Evolutionary conservation across 2,797 vertebrate species (phyloP), one percentile per base, ranked within the genome.

Genomic region (Pangasius djambal): DNA sequence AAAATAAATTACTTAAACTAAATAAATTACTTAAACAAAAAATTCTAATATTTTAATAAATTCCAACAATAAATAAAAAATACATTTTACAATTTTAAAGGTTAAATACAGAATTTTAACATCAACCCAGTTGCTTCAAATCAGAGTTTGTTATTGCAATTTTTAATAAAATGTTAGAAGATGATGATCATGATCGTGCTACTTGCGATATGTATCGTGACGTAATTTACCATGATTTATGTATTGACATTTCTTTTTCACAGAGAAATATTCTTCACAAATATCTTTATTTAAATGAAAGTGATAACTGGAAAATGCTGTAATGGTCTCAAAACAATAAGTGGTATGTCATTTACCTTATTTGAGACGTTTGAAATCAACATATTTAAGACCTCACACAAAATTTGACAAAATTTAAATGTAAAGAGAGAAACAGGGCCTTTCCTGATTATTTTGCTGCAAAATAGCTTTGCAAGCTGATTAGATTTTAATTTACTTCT

Each of bases 401-500:
- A 48, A 83, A n/a, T 22, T 22, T 61, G 4, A 82, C 34, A 16
- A 84, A 31, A 67, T 52, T 6, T 34, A 55, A 52, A 84, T 31
- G 18, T 52, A 52, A 34, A 9, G 8, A 55, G 13, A 69, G 40
- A 52, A 69, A 69, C 44, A 34, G 44, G 15, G 48, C 20, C n/a
- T 69, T 69, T 85, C 16, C 65, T 85, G 83, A 12, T 85, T 48
- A 70, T 85, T 70, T 37, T 52, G 48, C 83, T 52, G 9, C 28
- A 25, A 52, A 85, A 70, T 52, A 34, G n/a, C 65, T 34, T 25
- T 72, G 31, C 37, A 70, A 72, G 83, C 65, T 85, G 83, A 70
- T 85, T 85, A 85, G 48, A 40, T 70, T 70, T 70, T 37, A 52
- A 70, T 72, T 85, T 85, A 57, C 31, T 37, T 72, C 50, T 72